These are phyloP conservation scores for Papilio xuthus DNA, from an alignment of 1,140 invertebrate species.

Conservation along the genomic window DNA sequence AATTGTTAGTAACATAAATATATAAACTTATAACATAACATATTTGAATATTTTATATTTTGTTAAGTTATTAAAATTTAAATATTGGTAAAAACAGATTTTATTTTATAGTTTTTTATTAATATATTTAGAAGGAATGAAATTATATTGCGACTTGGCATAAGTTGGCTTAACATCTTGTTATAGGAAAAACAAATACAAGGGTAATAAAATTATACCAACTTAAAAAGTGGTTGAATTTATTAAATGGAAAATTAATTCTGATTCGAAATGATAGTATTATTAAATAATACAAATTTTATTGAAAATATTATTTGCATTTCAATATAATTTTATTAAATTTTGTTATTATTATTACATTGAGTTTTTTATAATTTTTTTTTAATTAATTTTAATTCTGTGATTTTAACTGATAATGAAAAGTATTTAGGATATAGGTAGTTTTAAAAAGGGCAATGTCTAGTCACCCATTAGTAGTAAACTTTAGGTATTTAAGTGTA, in stretches of 20 bases:
- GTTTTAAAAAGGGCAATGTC: no score
- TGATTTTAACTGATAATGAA: background rate
- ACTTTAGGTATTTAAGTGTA: no score
- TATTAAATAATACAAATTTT: conserved; percentile 3
- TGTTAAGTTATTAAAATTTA: background rate
- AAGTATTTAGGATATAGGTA: background rate
- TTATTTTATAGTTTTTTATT: background rate
- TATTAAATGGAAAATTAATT: background rate
- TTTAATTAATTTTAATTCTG: background rate
- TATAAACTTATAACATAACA: background rate
- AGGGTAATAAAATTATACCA: background rate
- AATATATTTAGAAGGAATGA: background rate
- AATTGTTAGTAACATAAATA: background rate
- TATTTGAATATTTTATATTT: background rate
- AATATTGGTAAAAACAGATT: background rate
- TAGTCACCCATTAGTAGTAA: no score
- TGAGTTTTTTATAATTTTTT: background rate
- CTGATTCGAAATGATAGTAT: background rate
- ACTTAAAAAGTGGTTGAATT: conserved; percentile 12
- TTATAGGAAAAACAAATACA: background rate
- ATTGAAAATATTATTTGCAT: background rate
- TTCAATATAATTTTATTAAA: background rate
- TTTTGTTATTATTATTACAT: background rate
- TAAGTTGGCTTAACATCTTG: background rate
- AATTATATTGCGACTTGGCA: background rate